Percentiles rank a stretch among this genome's conserved stretches.
These are phyloP conservation scores for Zaprionus bogoriensis DNA, from an alignment of 2,888 invertebrate genomes.

Conservation along the genomic window DNA sequence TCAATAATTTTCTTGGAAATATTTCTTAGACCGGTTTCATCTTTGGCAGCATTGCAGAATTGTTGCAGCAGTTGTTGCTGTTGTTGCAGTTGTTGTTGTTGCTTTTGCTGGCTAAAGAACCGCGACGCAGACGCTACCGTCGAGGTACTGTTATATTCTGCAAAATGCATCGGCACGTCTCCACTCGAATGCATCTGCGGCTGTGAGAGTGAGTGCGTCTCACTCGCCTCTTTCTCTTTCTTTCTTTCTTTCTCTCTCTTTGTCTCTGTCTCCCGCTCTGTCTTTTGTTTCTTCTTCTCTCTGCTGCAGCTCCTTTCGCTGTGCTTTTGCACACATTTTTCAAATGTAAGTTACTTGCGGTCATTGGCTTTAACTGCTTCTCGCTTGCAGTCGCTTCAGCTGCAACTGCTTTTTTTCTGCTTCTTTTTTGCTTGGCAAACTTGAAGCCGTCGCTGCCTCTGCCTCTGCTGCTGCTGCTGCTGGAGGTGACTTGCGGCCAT, in stretches of 20 bases:
- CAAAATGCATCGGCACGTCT: conserved; percentile 62
- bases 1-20: conserved; percentile 80
- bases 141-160: conserved; percentile 73
- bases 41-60: conserved; percentile 49
- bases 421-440: conserved; percentile 18
- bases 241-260: conserved; percentile 8
- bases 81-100: conserved; percentile 23
- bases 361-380: conserved; percentile 80
- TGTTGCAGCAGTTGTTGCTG: conserved; percentile 15
- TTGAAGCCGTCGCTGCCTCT: conserved; percentile 12
- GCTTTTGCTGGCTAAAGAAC: conserved; percentile 54
- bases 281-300: too few species aligned
- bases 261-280: conserved; percentile 38
- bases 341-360: conserved; percentile 83
- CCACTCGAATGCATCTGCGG: conserved; percentile 29
- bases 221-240: background rate
- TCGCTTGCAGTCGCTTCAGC: conserved; percentile 70
- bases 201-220: conserved; percentile 26
- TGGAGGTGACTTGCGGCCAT: conserved; percentile 80
- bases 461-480: conserved; percentile 1
- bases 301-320: conserved; percentile 70
- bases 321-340: conserved; percentile 80
- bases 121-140: conserved; percentile 60
- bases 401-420: conserved; percentile 18
- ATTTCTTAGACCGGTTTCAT: conserved; percentile 74